Evolutionary conservation across 2,888 invertebrate species (phyloP).

Genomic region (Caenorhabditis parvicauda): DNA sequence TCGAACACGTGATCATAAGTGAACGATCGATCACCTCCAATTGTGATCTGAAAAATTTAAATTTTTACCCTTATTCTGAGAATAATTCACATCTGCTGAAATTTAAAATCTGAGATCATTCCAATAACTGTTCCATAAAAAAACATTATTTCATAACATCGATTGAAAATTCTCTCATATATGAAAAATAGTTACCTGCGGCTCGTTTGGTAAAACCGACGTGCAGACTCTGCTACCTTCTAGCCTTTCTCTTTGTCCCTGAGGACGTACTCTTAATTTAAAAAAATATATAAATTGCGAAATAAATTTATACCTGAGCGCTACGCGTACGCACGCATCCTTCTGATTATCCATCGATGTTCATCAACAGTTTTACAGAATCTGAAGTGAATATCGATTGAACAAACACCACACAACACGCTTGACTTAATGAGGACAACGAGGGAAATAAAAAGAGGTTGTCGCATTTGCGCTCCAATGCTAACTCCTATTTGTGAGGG

Average conservation of each 20-base stretch:
- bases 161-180: conserved; percentile 62
- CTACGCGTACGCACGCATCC: conserved; percentile 29
- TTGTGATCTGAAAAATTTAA: conserved; percentile 69
- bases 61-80: background rate
- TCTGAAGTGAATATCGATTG: too few species aligned
- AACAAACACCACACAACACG: too few species aligned
- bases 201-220: conserved; percentile 82
- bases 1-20: conserved; percentile 93
- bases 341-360: too few species aligned
- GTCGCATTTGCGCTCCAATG: too few species aligned
- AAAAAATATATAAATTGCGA: background rate
- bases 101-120: too few species aligned
- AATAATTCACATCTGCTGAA: too few species aligned
- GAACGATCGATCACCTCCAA: conserved; percentile 64
- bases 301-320: conserved; percentile 12
- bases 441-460: too few species aligned
- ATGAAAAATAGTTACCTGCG: conserved; percentile 66
- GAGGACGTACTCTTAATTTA: conserved; percentile 83
- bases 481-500: too few species aligned
- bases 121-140: too few species aligned
- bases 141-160: too few species aligned
- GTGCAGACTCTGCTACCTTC: conserved; percentile 93
- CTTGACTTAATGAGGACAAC: too few species aligned
- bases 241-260: conserved; percentile 84
- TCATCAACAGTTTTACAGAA: too few species aligned